Percentiles rank a stretch among this genome's conserved stretches.
Evolutionary conservation across 2,888 invertebrate species (phyloP).

Genomic region (Clunio marinus): DNA sequence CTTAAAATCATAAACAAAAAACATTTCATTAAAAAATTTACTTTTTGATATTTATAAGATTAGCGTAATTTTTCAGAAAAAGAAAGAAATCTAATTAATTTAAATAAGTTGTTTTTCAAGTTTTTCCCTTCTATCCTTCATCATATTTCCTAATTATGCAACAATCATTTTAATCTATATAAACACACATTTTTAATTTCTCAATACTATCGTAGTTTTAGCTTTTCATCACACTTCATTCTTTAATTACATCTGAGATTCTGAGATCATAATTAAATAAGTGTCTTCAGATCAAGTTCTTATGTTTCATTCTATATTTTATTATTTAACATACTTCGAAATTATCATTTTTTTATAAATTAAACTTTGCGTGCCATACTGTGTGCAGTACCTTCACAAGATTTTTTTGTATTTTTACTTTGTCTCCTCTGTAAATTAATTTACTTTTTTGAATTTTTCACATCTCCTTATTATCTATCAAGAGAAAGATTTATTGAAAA

Average conservation of each 20-base stretch:
- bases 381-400: slow-evolving; percentile 50
- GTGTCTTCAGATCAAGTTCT: too few relatives aligned
- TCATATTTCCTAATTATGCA: background rate
- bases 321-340: background rate
- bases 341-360: slow-evolving; percentile 13
- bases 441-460: slow-evolving; percentile 3
- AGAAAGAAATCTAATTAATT: too few relatives aligned
- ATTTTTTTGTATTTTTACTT: slow-evolving; percentile 14
- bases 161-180: background rate
- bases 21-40: slow-evolving; percentile 31
- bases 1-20: background rate
- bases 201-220: too few relatives aligned
- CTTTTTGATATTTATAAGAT: background rate
- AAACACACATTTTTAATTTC: background rate
- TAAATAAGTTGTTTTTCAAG: background rate
- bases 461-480: slow-evolving; percentile 21
- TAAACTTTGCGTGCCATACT: slow-evolving; percentile 48
- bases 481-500: background rate
- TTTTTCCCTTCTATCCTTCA: background rate
- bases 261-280: too few relatives aligned
- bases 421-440: background rate
- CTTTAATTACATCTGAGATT: too few relatives aligned
- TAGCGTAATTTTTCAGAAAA: background rate
- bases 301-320: background rate
- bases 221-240: background rate